phyloP scores from a whole-genome alignment of 2,888 invertebrate genomes.

The Papilio demoleus region DNA sequence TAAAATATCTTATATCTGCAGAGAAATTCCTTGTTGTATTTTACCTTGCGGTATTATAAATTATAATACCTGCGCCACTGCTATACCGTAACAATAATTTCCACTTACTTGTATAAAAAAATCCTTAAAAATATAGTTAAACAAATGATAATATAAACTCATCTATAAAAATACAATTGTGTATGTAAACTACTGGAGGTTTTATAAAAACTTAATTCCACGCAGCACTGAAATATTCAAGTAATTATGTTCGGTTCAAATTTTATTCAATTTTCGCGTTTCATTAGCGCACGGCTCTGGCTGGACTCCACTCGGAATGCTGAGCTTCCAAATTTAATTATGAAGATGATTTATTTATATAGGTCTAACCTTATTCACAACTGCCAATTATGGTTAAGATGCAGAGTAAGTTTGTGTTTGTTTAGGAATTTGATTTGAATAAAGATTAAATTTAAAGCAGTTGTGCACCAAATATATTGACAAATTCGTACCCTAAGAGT shows the following conservation, averaged over 20 bases:
- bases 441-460: conserved; percentile 6
- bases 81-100: neutral
- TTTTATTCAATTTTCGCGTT: conserved; percentile 33
- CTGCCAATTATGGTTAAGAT: conserved; percentile 26
- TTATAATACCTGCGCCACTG: neutral
- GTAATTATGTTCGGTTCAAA: conserved; percentile 23
- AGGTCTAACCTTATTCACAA: conserved; percentile 22
- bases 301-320: conserved; percentile 25
- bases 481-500: neutral
- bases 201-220: conserved; percentile 9
- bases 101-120: neutral
- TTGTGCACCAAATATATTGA: conserved; percentile 1
- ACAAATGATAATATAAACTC: neutral
- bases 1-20: neutral
- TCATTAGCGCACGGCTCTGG: conserved; percentile 26
- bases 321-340: conserved; percentile 30
- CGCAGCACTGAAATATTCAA: conserved; percentile 22
- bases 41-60: too few relatives aligned
- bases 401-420: conserved; percentile 13
- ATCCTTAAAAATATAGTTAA: neutral
- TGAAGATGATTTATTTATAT: conserved; percentile 32
- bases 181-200: neutral
- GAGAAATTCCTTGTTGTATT: too few relatives aligned
- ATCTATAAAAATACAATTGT: neutral
- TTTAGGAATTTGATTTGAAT: conserved; percentile 23